Conservation (phyloP, 2,888 invertebrate genomes). For the Tipula confusa region DNA sequence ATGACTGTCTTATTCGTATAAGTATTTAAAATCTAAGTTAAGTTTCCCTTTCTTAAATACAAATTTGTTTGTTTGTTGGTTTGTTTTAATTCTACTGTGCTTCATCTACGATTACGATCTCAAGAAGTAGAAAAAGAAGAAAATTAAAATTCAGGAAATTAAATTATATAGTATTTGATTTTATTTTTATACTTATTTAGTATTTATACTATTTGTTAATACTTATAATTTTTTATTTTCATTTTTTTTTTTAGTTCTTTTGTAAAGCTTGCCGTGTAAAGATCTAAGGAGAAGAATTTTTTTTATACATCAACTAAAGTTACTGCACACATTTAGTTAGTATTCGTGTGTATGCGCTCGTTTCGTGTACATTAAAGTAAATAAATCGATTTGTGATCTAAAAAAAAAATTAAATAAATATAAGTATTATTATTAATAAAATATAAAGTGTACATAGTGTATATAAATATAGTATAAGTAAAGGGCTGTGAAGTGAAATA, state of each 20-base stretch:
- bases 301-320: not conserved
- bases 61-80: not conserved
- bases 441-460: not conserved
- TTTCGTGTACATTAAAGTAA: not conserved
- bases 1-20: not conserved
- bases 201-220: not conserved
- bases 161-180: not conserved
- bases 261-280: not conserved
- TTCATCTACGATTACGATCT: not conserved
- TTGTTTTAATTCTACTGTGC: too few species aligned
- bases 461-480: not conserved
- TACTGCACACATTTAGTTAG: not conserved
- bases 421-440: not conserved
- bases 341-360: not conserved
- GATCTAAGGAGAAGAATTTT: not conserved
- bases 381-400: not conserved
- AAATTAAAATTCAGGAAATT: conserved; percentile 6
- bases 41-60: conserved; percentile 20
- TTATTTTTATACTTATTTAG: not conserved
- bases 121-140: not conserved
- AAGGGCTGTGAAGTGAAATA: not conserved
- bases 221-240: not conserved
- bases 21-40: not conserved
- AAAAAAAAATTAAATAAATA: not conserved
- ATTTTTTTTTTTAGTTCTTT: not conserved